Base-by-base conservation (phyloP, 2,888 invertebrate species). In the Phyllotreta cruciferae region DNA sequence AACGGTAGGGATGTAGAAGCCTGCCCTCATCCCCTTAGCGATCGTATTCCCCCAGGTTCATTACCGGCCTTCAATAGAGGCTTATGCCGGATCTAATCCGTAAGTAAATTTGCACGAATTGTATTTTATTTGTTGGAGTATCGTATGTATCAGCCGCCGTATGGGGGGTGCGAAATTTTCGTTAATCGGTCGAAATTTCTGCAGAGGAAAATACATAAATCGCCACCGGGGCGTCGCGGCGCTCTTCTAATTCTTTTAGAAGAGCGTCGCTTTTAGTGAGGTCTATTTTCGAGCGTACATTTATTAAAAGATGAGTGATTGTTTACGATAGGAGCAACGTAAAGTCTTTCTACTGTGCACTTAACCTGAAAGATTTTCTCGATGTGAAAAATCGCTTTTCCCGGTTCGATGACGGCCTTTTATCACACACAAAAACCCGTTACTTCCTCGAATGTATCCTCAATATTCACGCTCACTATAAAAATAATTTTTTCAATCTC, bases 281-380 rank as follows among this genome's bases (percentile, higher is more conserved):
- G 50, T 41, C 60, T 67, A 70, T 67, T 68, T 68, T 64, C 54
- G 64, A 64, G 53, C 60, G 62, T 68, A 71, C 70, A 72, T 70
- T 72, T 71, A 72, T 71, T 70, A 66, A 63, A 69, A 68, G 70
- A 73, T 72, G 72, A 73, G 70, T 70, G 73, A 75, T 74, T 74
- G 73, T 74, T 75, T 73, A 72, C 72, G 71, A 72, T 71, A 70
- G 69, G 67, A 70, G 62, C n/a, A n/a, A n/a, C 71, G 71, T 73
- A 71, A 70, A 71, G 62, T 60, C 60, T 62, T 74, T 71, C 64
- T 68, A 65, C 63, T 68, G 72, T 68, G 73, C 74, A 74, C 74
- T 74, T 73, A 52, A 52, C 52, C 52, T 52, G 52, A 52, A 52
- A 52, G 52, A 37, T 14, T 52, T 52, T 52, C 37, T 24, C 24